Base-by-base conservation (phyloP, 2,888 invertebrate genomes). In the Drosophila anceps region DNA sequence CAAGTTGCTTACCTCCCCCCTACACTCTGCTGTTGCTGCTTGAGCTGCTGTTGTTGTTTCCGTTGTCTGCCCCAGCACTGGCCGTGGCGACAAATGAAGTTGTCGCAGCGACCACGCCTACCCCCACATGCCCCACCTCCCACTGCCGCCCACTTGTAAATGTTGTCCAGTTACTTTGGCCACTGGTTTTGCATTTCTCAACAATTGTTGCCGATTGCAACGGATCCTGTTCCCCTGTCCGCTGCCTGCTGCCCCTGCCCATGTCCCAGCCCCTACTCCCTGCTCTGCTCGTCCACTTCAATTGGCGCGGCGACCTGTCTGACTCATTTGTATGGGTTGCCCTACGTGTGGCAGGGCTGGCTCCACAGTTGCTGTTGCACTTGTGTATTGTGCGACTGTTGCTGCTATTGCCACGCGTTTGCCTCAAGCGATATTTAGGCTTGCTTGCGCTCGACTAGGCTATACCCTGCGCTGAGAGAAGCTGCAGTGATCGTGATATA, bases 31-130 rank as follows among this genome's bases (percentile, higher is more conserved):
- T n/a, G 43, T 46, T 43, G 29, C 46, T 29, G 50, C 60, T 43
- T n/a, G n/a, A n/a, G 55, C 75, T 58, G 60, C 59, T 62, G 69
- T 51, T 67, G 70, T 35, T 57, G 60, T 79, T 82, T 77, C 82
- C 77, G 80, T 69, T 82, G 72, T 50, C 5, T 73, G 76, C 76
- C 64, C 72, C 78, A 66, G 69, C 73, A 59, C 31, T 58, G 55
- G 41, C 63, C 37, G 33, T 70, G 61, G 67, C 66, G 68, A 66
- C 88, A 87, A 84, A 84, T 84, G 85, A 84, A 84, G 85, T 88
- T 87, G 84, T 84, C 83, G 79, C 80, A 60, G 53, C 66, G 43
- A 57, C 41, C 29, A 69, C 27, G 9, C 57, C 48, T n/a, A 41
- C 18, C 20, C 18, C 15, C 4, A 5, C 27, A 15, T 8, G 24